These are phyloP conservation scores for Gibbula magus DNA, from an alignment of 2,888 invertebrate genomes.

Conservation along the genomic window DNA sequence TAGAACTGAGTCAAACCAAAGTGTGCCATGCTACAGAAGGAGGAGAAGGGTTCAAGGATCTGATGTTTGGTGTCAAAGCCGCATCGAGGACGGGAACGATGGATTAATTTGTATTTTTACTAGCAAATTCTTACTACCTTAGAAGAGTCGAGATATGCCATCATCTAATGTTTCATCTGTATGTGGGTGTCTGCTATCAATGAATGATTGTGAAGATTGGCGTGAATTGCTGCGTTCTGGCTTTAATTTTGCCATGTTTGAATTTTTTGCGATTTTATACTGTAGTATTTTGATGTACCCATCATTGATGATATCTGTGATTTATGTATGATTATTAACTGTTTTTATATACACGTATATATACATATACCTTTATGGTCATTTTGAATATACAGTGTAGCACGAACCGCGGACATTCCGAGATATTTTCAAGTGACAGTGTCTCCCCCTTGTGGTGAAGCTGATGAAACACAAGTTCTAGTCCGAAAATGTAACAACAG, in stretches of 20 bases:
- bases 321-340: neutral
- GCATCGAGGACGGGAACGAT: too few relatives aligned
- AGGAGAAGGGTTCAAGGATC: too few relatives aligned
- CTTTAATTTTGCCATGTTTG: neutral
- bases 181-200: neutral
- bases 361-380: too few relatives aligned
- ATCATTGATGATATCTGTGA: neutral
- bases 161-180: neutral
- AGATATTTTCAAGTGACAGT: too few relatives aligned
- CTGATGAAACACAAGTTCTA: too few relatives aligned
- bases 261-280: conserved; percentile 8
- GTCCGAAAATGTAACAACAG: too few relatives aligned
- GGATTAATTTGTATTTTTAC: neutral
- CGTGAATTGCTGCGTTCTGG: neutral
- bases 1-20: too few relatives aligned
- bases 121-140: neutral
- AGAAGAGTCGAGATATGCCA: neutral
- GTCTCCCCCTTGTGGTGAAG: too few relatives aligned
- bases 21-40: too few relatives aligned
- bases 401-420: too few relatives aligned
- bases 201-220: conserved; percentile 1
- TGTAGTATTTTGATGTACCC: conserved; percentile 2
- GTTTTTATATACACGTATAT: neutral
- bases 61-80: too few relatives aligned
- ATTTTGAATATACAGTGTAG: too few relatives aligned